phyloP scores from a whole-genome alignment of 2,797 vertebrate species.

The Hypotaenidia philippensis region DNA sequence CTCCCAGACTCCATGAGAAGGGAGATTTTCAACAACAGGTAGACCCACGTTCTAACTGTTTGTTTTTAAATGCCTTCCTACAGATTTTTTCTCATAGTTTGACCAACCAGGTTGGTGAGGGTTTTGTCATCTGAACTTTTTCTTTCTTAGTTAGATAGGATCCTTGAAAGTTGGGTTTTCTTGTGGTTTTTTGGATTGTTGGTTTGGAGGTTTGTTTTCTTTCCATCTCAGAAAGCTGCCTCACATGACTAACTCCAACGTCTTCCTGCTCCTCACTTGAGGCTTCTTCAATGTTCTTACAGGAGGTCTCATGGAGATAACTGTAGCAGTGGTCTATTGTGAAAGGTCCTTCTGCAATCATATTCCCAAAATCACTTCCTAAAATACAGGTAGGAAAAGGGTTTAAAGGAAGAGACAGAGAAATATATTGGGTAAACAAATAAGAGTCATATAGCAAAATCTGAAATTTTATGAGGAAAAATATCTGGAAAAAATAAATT shows the following conservation, averaged over 20 bases:
- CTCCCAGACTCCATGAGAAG: neutral
- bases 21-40: neutral
- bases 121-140: neutral
- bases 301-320: neutral
- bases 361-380: neutral
- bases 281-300: neutral
- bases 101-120: neutral
- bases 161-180: neutral
- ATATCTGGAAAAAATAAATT: neutral
- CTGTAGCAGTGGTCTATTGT: neutral
- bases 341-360: neutral
- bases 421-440: neutral
- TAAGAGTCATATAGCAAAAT: neutral
- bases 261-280: neutral
- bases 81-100: neutral
- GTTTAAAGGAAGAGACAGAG: neutral
- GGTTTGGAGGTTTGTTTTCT: neutral
- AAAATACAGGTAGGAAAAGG: neutral
- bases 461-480: neutral
- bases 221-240: neutral
- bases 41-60: neutral
- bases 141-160: neutral
- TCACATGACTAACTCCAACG: rapidly evolving
- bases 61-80: neutral
- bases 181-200: neutral